These are phyloP conservation scores for Lagocephalus sceleratus DNA, from an alignment of 2,797 vertebrate genomes.

Conservation along the genomic window DNA sequence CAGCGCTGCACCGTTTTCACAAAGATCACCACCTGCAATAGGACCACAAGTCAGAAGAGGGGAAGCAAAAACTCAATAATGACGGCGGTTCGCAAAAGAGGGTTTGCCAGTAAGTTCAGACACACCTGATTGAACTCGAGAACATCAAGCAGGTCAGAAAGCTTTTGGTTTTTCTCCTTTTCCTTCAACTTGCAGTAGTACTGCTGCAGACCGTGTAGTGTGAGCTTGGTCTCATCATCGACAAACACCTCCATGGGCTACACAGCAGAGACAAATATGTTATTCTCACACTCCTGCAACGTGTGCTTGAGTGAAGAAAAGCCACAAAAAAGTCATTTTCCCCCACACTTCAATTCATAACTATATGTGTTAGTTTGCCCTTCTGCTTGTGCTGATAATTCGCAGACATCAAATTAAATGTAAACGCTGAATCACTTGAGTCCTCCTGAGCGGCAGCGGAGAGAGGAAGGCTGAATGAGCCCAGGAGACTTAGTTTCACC, in stretches of 20 bases:
- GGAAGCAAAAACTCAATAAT: not conserved
- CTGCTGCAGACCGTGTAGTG: constrained; percentile 88
- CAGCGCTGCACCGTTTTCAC: constrained; percentile 87
- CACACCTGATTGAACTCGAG: constrained; percentile 89
- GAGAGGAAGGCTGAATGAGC: constrained; percentile 22
- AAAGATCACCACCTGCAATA: constrained; percentile 82
- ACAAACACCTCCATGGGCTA: constrained; percentile 94
- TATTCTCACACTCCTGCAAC: constrained; percentile 6
- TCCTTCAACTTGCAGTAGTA: constrained; percentile 92
- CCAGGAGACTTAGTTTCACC: constrained; percentile 46
- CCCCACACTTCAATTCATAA: not conserved
- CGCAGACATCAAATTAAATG: not conserved
- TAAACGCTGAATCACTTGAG: constrained; percentile 8
- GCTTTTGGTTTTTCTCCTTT: constrained; percentile 89
- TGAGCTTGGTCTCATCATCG: constrained; percentile 91
- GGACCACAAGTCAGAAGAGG: not conserved
- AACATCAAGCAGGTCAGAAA: constrained; percentile 88
- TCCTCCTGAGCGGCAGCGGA: constrained; percentile 31
- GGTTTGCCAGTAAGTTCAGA: too few species aligned
- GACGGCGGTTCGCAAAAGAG: not conserved
- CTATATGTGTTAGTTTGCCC: too few species aligned
- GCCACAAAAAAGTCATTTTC: not conserved
- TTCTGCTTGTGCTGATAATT: too few species aligned
- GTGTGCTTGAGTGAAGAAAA: too few species aligned
- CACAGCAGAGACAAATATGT: constrained; percentile 14